phyloP scores from a whole-genome alignment of 2,797 vertebrate genomes.

The Sandelia bainsii region DNA sequence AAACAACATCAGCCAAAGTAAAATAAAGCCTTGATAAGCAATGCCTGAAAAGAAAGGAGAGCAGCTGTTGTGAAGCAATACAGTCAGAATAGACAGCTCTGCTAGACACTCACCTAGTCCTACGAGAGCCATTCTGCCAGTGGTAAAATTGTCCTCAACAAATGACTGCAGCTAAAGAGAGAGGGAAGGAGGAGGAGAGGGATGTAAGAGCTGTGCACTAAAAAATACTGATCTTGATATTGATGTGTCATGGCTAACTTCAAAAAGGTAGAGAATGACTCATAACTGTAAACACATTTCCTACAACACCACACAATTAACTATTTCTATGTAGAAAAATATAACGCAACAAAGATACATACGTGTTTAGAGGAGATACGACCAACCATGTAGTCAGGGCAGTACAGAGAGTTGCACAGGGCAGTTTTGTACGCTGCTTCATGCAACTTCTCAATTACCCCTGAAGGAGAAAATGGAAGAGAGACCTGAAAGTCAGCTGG shows the following conservation, averaged over 20 bases:
- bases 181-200: constrained; percentile 26
- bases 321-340: neutral
- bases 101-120: constrained; percentile 87
- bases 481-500: neutral
- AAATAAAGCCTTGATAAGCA: neutral
- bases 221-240: neutral
- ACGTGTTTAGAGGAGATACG: constrained; percentile 89
- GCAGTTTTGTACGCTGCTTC: constrained; percentile 91
- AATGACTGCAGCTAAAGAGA: constrained; percentile 88
- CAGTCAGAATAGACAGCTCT: neutral
- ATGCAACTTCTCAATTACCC: constrained; percentile 92
- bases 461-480: constrained; percentile 68
- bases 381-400: constrained; percentile 90
- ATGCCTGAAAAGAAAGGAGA: neutral
- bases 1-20: neutral
- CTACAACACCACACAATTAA: neutral
- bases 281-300: neutral
- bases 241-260: neutral
- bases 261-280: neutral
- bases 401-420: constrained; percentile 92
- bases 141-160: constrained; percentile 91
- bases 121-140: constrained; percentile 92
- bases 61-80: neutral
- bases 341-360: constrained; percentile 17
- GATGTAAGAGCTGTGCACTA: constrained; percentile 26